Evolutionary conservation across 2,888 invertebrate species (phyloP).

Genomic region (Rugalucina vietnamica): DNA sequence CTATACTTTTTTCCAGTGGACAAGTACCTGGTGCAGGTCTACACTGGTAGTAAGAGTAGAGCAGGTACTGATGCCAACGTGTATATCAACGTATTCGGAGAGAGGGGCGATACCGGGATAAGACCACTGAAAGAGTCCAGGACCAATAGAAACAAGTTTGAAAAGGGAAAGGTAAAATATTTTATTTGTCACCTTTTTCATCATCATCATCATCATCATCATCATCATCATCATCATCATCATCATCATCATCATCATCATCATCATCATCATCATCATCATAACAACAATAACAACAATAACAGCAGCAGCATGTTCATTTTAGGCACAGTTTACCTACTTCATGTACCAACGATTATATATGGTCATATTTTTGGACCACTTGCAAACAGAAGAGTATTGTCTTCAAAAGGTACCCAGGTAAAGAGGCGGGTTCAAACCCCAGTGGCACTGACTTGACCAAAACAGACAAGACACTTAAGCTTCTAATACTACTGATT

Average conservation of each 20-base stretch:
- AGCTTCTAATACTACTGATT: too few species aligned
- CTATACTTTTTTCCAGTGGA: constrained; percentile 80
- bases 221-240: background rate
- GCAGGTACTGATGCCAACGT: constrained; percentile 84
- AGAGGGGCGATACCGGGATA: constrained; percentile 83
- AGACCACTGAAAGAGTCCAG: constrained; percentile 77
- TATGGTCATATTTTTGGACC: too few species aligned
- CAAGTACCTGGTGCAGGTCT: constrained; percentile 80
- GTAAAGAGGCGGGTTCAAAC: too few species aligned
- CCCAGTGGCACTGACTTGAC: too few species aligned
- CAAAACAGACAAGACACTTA: too few species aligned
- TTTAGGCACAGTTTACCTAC: too few species aligned
- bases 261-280: too few species aligned
- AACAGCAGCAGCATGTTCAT: too few species aligned
- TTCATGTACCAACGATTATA: too few species aligned
- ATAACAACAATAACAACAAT: too few species aligned
- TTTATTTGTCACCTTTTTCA: background rate
- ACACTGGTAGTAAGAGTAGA: constrained; percentile 80
- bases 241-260: background rate
- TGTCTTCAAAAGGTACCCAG: too few species aligned
- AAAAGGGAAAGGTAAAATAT: constrained; percentile 80
- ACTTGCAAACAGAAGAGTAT: too few species aligned
- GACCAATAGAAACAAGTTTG: constrained; percentile 82
- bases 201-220: background rate
- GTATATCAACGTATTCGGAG: constrained; percentile 82